A percentile compares a stretch with the other conserved stretches of the same genome.
Evolutionary conservation across 2,888 invertebrate genomes (phyloP).

Genomic region (Coronaproctus castanopsis): DNA sequence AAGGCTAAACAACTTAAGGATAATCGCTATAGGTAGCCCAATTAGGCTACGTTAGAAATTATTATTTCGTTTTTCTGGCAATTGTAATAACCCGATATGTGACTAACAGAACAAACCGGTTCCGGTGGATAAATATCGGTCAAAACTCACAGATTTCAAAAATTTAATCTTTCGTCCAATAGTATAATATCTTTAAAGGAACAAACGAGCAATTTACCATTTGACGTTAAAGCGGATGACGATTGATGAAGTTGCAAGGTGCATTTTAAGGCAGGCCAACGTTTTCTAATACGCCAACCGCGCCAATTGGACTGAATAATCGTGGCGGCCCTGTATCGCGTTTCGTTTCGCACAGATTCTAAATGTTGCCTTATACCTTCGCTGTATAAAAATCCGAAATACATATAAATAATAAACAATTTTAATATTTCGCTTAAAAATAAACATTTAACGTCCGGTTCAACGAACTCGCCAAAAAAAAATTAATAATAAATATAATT

Average conservation of each 20-base stretch:
- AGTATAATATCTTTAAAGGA: too few species aligned
- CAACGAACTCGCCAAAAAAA: background rate
- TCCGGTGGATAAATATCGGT: too few species aligned
- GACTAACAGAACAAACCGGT: too few species aligned
- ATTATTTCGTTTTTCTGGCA: too few species aligned
- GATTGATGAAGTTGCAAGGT: conserved; percentile 22
- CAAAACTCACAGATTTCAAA: too few species aligned
- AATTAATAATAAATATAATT: background rate
- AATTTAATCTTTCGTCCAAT: too few species aligned
- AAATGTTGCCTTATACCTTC: conserved; percentile 80
- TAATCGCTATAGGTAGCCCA: too few species aligned
- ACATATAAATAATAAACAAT: background rate
- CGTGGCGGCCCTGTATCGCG: conserved; percentile 59
- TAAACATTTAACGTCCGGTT: background rate
- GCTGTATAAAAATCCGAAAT: conserved; percentile 38
- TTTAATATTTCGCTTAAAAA: background rate
- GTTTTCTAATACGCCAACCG: conserved; percentile 47
- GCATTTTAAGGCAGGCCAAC: conserved; percentile 39
- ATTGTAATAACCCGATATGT: too few species aligned
- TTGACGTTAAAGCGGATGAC: background rate
- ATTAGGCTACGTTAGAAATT: too few species aligned
- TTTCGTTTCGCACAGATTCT: conserved; percentile 58
- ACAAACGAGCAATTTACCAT: too few species aligned
- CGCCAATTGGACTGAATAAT: conserved; percentile 67
- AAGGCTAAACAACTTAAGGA: too few species aligned